These are phyloP conservation scores for Otis tarda DNA, from an alignment of 2,113 vertebrate species.

Conservation along the genomic window DNA sequence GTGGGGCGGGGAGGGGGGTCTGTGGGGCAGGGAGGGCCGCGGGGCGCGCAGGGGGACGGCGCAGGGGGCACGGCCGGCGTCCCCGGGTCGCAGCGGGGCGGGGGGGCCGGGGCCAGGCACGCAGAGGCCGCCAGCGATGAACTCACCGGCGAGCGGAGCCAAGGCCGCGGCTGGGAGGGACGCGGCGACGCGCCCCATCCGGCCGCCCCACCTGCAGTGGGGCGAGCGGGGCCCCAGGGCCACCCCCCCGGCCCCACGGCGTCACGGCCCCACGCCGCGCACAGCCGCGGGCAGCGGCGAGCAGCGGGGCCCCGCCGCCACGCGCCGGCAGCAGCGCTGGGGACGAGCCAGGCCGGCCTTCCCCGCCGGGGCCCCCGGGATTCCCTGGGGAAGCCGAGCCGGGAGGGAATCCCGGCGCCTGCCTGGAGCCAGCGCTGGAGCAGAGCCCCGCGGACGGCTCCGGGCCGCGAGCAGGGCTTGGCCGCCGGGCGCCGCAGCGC, in stretches of 20 bases:
- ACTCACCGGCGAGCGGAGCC: not conserved
- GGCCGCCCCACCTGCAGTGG: not conserved
- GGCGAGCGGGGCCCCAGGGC: not conserved
- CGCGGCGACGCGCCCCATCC: not conserved
- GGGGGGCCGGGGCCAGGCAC: not conserved
- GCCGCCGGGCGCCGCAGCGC: not conserved
- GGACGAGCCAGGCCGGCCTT: not conserved
- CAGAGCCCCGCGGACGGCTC: not conserved
- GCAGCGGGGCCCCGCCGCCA: accelerated
- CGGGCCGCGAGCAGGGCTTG: not conserved
- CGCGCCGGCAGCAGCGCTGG: not conserved
- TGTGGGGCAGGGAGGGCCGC: too few species aligned
- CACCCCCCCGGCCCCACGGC: accelerated
- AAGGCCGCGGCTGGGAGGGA: not conserved
- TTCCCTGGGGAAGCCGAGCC: conserved; percentile 40
- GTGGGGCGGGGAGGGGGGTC: not conserved
- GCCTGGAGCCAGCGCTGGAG: conserved; percentile 43
- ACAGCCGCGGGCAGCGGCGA: not conserved
- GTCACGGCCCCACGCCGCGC: not conserved
- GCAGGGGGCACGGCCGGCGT: not conserved
- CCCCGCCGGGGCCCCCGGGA: conserved; percentile 14
- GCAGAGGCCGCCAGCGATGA: not conserved
- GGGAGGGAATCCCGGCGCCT: conserved; percentile 40
- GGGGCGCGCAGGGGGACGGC: accelerated
- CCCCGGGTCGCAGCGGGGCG: not conserved